Conservation (phyloP, 2,113 vertebrate genomes). For the Galemys pyrenaicus region DNA sequence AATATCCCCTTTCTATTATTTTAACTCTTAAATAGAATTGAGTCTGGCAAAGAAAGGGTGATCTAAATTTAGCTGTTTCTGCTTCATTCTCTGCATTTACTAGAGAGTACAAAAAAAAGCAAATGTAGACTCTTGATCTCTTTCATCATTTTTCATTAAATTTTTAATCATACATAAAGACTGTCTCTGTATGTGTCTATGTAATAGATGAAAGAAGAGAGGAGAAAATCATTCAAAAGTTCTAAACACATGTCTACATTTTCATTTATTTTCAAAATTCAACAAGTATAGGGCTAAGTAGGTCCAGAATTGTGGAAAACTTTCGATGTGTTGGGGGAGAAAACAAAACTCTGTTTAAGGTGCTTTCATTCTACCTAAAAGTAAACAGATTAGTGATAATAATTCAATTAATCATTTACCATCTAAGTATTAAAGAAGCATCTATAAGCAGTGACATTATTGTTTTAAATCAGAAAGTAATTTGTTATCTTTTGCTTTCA, state of each 20-base stretch:
- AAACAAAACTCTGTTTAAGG: background rate
- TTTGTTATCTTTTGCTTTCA: background rate
- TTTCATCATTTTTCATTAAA: background rate
- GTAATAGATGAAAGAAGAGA: background rate
- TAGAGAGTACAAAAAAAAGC: background rate
- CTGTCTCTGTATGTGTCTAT: background rate
- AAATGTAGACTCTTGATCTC: background rate
- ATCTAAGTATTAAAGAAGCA: background rate
- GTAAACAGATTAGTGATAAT: background rate
- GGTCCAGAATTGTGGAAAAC: background rate
- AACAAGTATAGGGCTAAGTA: background rate
- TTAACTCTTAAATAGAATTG: background rate
- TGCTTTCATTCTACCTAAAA: background rate
- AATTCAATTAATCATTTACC: background rate
- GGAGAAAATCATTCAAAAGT: background rate
- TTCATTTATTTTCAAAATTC: background rate
- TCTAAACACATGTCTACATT: background rate
- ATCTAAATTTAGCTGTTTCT: background rate
- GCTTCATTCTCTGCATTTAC: background rate
- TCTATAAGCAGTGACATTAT: background rate
- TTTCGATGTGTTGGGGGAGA: background rate
- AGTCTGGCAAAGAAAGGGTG: background rate
- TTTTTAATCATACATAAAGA: background rate
- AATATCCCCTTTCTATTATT: background rate
- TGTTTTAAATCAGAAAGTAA: background rate